Evolutionary conservation across 2,797 vertebrate genomes (phyloP).

Genomic region (Myripristis murdjan): DNA sequence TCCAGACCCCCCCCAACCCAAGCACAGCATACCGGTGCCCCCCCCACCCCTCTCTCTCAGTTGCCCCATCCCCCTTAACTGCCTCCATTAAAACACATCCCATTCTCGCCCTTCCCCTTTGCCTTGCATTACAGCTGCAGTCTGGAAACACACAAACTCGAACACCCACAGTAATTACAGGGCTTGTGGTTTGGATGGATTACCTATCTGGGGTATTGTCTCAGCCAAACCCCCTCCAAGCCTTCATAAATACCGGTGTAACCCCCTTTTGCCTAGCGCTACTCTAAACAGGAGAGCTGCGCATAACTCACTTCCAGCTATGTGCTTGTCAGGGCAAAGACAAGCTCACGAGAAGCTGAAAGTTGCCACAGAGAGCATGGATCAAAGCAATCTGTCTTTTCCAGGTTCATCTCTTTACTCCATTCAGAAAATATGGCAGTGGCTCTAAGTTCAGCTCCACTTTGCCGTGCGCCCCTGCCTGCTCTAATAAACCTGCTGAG

Average conservation of each 20-base stretch:
- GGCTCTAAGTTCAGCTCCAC: conserved; percentile 6
- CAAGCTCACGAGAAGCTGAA: conserved; percentile 34
- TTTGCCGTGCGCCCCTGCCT: neutral
- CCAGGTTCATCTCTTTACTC: conserved; percentile 17
- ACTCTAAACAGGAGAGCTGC: conserved; percentile 47
- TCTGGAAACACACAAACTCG: conserved; percentile 58
- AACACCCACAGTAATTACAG: conserved; percentile 80
- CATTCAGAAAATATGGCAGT: conserved; percentile 24
- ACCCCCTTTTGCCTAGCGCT: conserved; percentile 34
- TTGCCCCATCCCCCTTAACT: conserved; percentile 67
- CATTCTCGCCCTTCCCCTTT: conserved; percentile 64
- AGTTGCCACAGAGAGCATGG: conserved; percentile 40
- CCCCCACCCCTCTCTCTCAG: conserved; percentile 55
- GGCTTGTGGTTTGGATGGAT: conserved; percentile 71
- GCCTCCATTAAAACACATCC: conserved; percentile 73
- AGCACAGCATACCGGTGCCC: conserved; percentile 63
- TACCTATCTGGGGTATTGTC: conserved; percentile 74
- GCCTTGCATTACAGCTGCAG: conserved; percentile 37
- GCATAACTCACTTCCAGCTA: conserved; percentile 26
- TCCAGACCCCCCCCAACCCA: conserved; percentile 54
- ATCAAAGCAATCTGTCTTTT: conserved; percentile 41
- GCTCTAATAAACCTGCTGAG: conserved; percentile 4
- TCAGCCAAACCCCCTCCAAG: conserved; percentile 58
- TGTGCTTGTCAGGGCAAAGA: conserved; percentile 33
- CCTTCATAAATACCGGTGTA: conserved; percentile 67